These are phyloP conservation scores for Ceriagrion tenellum DNA, from an alignment of 2,888 invertebrate genomes.

Conservation along the genomic window DNA sequence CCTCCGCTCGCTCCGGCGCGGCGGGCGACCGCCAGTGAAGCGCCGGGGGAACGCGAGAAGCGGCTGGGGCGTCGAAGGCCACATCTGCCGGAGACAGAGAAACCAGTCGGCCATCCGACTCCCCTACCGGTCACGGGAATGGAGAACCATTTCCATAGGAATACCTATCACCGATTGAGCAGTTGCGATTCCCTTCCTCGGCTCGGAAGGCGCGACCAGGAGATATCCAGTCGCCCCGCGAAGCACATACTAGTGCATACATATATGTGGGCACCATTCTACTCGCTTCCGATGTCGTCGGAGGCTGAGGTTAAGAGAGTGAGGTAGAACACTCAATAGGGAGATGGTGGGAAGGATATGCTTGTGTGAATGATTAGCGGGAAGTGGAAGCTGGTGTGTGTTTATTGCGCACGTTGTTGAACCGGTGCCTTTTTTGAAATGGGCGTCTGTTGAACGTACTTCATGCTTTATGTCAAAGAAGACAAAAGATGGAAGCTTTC, in stretches of 20 bases:
- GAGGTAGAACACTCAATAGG: too few species aligned
- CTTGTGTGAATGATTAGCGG: not conserved
- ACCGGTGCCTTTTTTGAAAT: too few species aligned
- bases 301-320: not conserved
- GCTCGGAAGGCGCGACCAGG: not conserved
- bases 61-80: not conserved
- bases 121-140: not conserved
- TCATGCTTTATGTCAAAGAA: too few species aligned
- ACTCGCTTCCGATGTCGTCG: not conserved
- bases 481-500: too few species aligned
- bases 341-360: too few species aligned
- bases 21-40: not conserved
- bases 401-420: too few species aligned
- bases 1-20: not conserved
- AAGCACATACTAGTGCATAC: too few species aligned
- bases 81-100: not conserved
- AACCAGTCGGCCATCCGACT: slow-evolving; percentile 34
- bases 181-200: not conserved
- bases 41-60: too few species aligned
- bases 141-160: slow-evolving; percentile 7
- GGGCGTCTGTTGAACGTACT: too few species aligned
- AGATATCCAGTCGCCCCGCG: not conserved
- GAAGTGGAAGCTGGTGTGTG: not conserved
- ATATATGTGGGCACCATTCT: not conserved
- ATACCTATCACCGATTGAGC: slow-evolving; percentile 6